phyloP scores from a whole-genome alignment of 2,113 vertebrate species.

The Pseudopipra pipra region DNA sequence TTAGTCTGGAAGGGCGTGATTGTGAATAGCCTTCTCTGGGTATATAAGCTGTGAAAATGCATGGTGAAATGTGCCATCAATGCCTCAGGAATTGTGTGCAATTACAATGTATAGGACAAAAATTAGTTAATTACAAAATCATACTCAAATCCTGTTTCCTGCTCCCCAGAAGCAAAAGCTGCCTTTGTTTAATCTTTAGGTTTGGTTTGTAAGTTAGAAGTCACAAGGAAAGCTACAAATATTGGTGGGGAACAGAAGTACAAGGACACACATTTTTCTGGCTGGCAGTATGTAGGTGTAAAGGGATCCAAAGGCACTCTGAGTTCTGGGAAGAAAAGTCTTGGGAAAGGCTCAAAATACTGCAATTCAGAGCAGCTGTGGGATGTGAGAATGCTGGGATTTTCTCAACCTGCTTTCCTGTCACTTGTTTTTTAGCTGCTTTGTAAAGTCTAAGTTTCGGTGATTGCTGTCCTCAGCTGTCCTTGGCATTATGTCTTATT shows the following conservation, averaged over 20 bases:
- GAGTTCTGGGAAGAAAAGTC: background rate
- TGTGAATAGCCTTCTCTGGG: background rate
- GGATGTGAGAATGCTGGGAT: background rate
- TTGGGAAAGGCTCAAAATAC: background rate
- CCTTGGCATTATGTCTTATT: background rate
- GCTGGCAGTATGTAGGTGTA: background rate
- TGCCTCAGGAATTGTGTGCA: background rate
- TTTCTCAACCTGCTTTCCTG: background rate
- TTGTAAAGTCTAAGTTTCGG: background rate
- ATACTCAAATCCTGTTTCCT: background rate
- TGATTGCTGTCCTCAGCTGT: background rate
- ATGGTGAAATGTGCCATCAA: background rate
- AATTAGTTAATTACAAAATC: background rate
- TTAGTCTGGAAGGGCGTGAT: background rate
- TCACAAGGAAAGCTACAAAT: background rate
- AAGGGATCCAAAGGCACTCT: background rate
- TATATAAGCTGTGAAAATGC: background rate
- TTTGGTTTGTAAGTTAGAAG: background rate
- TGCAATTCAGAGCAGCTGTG: background rate
- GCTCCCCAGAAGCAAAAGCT: background rate
- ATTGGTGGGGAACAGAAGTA: background rate
- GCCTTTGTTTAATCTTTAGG: background rate
- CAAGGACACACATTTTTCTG: background rate
- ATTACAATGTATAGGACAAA: background rate
- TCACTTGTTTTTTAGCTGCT: background rate